Evolutionary conservation across 2,888 invertebrate species (phyloP).

Genomic region (Therioaphis trifolii): DNA sequence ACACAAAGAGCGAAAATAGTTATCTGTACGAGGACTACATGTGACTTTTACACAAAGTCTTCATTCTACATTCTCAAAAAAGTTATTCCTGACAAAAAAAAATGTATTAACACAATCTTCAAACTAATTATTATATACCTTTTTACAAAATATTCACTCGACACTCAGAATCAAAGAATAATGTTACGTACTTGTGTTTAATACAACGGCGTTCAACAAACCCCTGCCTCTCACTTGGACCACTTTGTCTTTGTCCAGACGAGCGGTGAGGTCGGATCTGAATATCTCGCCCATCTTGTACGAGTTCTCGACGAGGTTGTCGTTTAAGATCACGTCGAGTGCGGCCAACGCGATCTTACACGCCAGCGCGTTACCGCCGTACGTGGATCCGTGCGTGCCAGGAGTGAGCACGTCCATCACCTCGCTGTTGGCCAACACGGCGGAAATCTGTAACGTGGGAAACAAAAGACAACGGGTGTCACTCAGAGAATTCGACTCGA

Average conservation of each 20-base stretch:
- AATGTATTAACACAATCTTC: too few relatives aligned
- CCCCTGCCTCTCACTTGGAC: conserved; percentile 86
- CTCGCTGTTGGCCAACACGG: conserved; percentile 80
- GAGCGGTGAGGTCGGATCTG: conserved; percentile 76
- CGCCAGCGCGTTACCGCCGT: conserved; percentile 95
- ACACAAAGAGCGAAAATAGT: too few relatives aligned
- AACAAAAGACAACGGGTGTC: too few relatives aligned
- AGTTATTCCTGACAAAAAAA: too few relatives aligned
- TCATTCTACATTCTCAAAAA: too few relatives aligned
- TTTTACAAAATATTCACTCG: too few relatives aligned
- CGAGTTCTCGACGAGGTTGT: conserved; percentile 88
- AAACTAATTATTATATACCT: too few relatives aligned
- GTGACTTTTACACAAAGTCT: too few relatives aligned
- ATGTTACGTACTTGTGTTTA: conserved; percentile 79
- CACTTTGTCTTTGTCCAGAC: conserved; percentile 81
- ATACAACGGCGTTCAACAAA: conserved; percentile 89
- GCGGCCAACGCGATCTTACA: conserved; percentile 89
- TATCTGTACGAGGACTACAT: too few relatives aligned
- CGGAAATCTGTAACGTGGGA: conserved; percentile 66
- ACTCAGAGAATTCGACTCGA: too few relatives aligned
- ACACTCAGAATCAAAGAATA: too few relatives aligned
- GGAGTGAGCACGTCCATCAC: conserved; percentile 90
- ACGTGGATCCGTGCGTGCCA: conserved; percentile 96
- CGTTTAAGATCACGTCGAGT: conserved; percentile 86
- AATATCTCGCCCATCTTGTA: conserved; percentile 80